Base-by-base conservation (phyloP, 64 coral and sea anemone genomes). In the Porites australiensis region DNA sequence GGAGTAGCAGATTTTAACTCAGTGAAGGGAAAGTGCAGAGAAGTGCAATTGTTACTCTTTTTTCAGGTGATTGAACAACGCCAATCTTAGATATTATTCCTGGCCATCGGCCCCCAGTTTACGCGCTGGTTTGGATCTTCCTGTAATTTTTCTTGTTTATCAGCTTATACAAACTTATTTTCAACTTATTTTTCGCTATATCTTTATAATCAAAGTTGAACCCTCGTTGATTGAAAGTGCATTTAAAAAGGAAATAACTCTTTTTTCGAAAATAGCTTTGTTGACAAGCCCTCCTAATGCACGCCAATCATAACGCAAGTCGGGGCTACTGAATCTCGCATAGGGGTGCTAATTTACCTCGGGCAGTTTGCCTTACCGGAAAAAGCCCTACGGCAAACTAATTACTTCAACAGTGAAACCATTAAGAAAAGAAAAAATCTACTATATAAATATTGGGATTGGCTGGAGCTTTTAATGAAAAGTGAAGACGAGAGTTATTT, bases 391-490 rank as follows among this genome's bases (percentile, higher is more conserved):
- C 65, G 55, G 79, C 61, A n/a, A 44, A 22, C 46, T 84, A 84
- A 84, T 84, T 84, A 83, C 44, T 48, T 47, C 11, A 49, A 15
- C 81, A 84, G 81, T 15, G 62, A 64, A 69, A 68, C 62, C 46
- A 61, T 54, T 68, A 84, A 65, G n/a, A 55, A 55, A 55, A 63
- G 62, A 84, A 68, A 49, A 68, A 49, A 46, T 44, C 58, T 61
- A 65, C 63, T 68, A 43, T 50, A 23, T 66, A 84, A 84, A 84
- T 84, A 84, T 84, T 84, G 48, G 81, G 44, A 14, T 84, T 63
- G 16, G 11, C 44, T 9, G 19, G 47, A 47, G 3, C 6, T 21
- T 84, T 50, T 51, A 68, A 67, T 84, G 61, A 65, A 65, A 84
- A 84, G 61, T 68, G 8, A 84, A 27, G 44, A 65, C 45, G 46